phyloP scores from a whole-genome alignment of 2,113 vertebrate genomes.

The Ophiodon elongatus region DNA sequence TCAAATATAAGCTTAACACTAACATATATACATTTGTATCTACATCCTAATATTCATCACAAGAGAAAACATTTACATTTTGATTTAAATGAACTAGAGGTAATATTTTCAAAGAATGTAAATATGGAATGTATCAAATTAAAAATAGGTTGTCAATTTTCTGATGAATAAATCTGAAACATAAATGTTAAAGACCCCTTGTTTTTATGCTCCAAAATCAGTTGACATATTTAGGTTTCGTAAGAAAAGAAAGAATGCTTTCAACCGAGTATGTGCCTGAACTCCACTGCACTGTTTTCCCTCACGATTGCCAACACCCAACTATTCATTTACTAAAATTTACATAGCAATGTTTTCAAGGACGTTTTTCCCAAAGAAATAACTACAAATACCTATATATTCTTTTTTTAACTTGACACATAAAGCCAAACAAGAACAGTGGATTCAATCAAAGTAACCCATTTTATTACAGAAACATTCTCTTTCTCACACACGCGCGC shows the following conservation, averaged over 20 bases:
- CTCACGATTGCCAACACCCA: slow-evolving; percentile 28
- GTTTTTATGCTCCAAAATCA: background rate
- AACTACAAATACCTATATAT: slow-evolving; percentile 5
- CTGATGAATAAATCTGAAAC: slow-evolving; percentile 12
- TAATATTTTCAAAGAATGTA: background rate
- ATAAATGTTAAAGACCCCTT: background rate
- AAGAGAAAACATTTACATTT: background rate
- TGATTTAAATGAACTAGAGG: background rate
- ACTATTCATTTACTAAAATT: slow-evolving; percentile 16
- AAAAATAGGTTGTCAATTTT: background rate
- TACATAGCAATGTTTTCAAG: background rate
- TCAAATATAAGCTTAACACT: background rate
- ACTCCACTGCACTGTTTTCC: slow-evolving; percentile 14
- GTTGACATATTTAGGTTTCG: background rate
- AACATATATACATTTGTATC: background rate
- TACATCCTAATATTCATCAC: background rate
- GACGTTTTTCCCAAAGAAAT: background rate
- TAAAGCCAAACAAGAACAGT: slow-evolving; percentile 24
- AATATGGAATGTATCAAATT: background rate
- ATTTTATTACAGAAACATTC: slow-evolving; percentile 19
- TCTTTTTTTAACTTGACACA: slow-evolving; percentile 16
- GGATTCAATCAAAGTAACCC: slow-evolving; percentile 14
- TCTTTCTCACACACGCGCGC: slow-evolving; percentile 17
- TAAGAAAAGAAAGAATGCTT: background rate
- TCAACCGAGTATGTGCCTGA: background rate